Conservation (phyloP, 2,888 invertebrate genomes). For the Eupelmus urozonus region DNA sequence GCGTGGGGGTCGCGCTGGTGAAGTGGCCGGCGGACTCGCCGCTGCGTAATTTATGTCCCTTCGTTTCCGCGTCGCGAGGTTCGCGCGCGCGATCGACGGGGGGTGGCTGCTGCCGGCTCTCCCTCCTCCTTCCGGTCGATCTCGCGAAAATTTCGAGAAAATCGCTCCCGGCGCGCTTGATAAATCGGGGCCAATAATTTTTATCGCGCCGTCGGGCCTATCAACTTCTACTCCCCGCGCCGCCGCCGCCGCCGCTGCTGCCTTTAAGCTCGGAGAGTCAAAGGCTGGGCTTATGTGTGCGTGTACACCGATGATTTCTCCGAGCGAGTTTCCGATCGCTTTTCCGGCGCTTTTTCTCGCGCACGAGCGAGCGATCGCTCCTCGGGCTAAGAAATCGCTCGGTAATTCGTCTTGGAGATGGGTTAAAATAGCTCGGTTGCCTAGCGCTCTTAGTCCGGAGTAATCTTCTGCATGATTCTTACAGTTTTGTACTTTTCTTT, state of each 20-base stretch:
- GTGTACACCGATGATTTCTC: constrained; percentile 67
- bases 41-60: constrained; percentile 75
- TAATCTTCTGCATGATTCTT: constrained; percentile 28
- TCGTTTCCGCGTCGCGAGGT: constrained; percentile 75
- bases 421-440: constrained; percentile 13
- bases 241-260: constrained; percentile 18
- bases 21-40: constrained; percentile 65
- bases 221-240: constrained; percentile 57
- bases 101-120: constrained; percentile 67
- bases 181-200: constrained; percentile 72
- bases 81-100: constrained; percentile 68
- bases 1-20: constrained; percentile 63
- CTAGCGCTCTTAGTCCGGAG: no score
- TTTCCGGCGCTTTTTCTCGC: background rate
- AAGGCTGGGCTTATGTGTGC: constrained; percentile 52
- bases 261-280: constrained; percentile 34
- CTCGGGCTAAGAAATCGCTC: background rate
- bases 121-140: constrained; percentile 59
- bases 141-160: constrained; percentile 73
- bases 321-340: constrained; percentile 65
- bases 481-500: background rate
- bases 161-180: constrained; percentile 69
- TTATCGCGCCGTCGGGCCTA: constrained; percentile 64
- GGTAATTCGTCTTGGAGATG: background rate
- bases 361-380: background rate